Base-by-base conservation (phyloP, 2,113 vertebrate species). In the Megaceryle torquata region DNA sequence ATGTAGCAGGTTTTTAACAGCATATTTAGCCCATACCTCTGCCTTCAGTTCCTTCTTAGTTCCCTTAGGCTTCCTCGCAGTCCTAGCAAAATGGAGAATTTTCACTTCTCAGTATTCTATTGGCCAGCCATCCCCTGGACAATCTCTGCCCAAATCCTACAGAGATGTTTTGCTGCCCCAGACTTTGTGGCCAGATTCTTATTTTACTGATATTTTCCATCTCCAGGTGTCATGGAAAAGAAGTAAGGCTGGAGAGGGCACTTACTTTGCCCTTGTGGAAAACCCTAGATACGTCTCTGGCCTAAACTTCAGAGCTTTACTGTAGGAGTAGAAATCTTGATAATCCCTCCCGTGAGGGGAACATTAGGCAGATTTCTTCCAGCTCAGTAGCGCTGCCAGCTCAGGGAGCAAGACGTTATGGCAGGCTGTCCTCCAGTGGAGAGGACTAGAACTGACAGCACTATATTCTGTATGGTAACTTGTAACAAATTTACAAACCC, bases 361-460 rank as follows among this genome's bases (percentile, higher is more conserved):
- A 28, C 17, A 13, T 18, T 5, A 50, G 28, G 75, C 59, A 18
- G 63, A 81, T 51, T 83, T 7, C 57, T 63, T 78, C 63, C 85
- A 94, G 63, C 29, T 15, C 56, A 17, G 43, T 14, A 0, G 5
- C 0, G 6, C 48, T 41, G 77, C 60, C 86, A 83, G 65, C 18
- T 56, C 0, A 0, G 24, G 43, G 33, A 95, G 46, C 71, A 61
- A 72, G 87, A 43, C 1, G 8, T 46, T 77, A 59, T 24, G 33
- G 79, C 65, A 91, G 87, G 46, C 64, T 89, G 91, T 91, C 85
- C 91, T 94, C 93, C 92, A 91, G 93, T 91, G 93, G 93, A 83
- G 68, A 96, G 90, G 20, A 83, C 14, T 65, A 83, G 87, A 81
- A 95, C n/a, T 91, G 68, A 57, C 92, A 86, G 37, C 4, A 24